phyloP scores from a whole-genome alignment of 2,888 invertebrate genomes.

The Drosophila maculinotata region DNA sequence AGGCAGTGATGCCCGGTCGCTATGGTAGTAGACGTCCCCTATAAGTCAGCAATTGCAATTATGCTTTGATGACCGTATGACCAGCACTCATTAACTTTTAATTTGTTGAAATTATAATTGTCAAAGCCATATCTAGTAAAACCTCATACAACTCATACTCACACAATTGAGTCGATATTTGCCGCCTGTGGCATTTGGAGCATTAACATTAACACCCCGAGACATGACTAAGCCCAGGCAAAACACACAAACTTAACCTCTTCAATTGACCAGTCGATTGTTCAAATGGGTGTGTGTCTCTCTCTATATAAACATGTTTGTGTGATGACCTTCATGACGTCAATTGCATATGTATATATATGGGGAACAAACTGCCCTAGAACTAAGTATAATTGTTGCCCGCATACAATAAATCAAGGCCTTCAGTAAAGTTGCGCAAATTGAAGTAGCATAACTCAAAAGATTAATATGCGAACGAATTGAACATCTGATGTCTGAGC shows the following conservation, averaged over 20 bases:
- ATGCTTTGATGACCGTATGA: slow-evolving; percentile 76
- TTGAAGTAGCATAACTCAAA: no score
- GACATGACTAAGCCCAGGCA: slow-evolving; percentile 66
- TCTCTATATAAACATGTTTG: slow-evolving; percentile 10
- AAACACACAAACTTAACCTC: slow-evolving; percentile 68
- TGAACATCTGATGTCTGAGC: no score
- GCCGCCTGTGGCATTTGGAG: slow-evolving; percentile 44
- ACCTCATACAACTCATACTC: slow-evolving; percentile 10
- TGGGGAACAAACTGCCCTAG: neutral
- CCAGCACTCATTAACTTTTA: slow-evolving; percentile 75
- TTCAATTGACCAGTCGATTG: slow-evolving; percentile 67
- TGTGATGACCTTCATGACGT: slow-evolving; percentile 71
- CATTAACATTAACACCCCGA: slow-evolving; percentile 68
- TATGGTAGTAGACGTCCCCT: slow-evolving; percentile 22
- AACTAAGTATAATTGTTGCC: neutral
- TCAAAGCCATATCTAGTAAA: slow-evolving; percentile 42
- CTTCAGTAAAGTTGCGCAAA: no score
- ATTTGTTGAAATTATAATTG: slow-evolving; percentile 76
- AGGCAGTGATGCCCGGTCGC: slow-evolving; percentile 33
- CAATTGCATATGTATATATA: slow-evolving; percentile 35
- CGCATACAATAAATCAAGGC: slow-evolving; percentile 2
- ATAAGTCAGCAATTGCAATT: slow-evolving; percentile 71
- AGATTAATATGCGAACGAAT: no score
- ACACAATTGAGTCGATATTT: slow-evolving; percentile 32
- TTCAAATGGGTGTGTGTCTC: slow-evolving; percentile 22